These are phyloP conservation scores for Drosophila monieri DNA, from an alignment of 2,888 invertebrate species.

Conservation along the genomic window DNA sequence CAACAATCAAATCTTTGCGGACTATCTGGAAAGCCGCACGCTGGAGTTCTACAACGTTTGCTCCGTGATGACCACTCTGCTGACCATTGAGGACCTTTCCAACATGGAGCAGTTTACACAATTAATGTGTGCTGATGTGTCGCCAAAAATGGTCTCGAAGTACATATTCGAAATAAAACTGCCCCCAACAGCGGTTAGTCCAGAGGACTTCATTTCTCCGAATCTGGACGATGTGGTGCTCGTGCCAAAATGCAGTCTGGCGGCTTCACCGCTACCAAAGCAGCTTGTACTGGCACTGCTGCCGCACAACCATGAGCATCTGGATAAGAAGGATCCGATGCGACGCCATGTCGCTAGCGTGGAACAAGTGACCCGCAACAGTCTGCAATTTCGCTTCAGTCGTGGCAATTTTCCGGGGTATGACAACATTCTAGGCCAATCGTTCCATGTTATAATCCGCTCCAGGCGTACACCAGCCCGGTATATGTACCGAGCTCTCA, in stretches of 20 bases:
- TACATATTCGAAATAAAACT: conserved; percentile 27
- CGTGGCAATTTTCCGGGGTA: not conserved
- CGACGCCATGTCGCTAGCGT: conserved; percentile 55
- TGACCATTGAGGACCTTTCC: conserved; percentile 78
- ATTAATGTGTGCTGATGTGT: conserved; percentile 50
- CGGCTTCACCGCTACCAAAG: conserved; percentile 35
- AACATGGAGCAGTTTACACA: conserved; percentile 55
- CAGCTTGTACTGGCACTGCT: conserved; percentile 47
- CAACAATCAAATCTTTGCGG: conserved; percentile 22
- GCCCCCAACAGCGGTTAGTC: conserved; percentile 19
- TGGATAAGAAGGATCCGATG: conserved; percentile 13
- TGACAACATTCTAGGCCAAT: not conserved
- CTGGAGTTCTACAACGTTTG: conserved; percentile 60
- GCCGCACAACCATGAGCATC: conserved; percentile 52
- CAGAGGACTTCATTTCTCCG: conserved; percentile 62
- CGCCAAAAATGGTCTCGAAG: conserved; percentile 5
- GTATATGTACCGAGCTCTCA: conserved; percentile 73
- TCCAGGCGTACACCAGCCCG: conserved; percentile 65
- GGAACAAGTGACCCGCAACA: conserved; percentile 52
- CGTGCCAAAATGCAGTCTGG: conserved; percentile 57
- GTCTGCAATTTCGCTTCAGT: conserved; percentile 39
- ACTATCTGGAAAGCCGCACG: conserved; percentile 44
- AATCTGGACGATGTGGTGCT: conserved; percentile 68
- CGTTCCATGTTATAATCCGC: conserved; percentile 61
- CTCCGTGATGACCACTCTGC: conserved; percentile 59